Percentiles rank a stretch among this genome's conserved stretches.
These are phyloP conservation scores for Leptodactylus fallax DNA, from an alignment of 2,797 vertebrate species.

Conservation along the genomic window DNA sequence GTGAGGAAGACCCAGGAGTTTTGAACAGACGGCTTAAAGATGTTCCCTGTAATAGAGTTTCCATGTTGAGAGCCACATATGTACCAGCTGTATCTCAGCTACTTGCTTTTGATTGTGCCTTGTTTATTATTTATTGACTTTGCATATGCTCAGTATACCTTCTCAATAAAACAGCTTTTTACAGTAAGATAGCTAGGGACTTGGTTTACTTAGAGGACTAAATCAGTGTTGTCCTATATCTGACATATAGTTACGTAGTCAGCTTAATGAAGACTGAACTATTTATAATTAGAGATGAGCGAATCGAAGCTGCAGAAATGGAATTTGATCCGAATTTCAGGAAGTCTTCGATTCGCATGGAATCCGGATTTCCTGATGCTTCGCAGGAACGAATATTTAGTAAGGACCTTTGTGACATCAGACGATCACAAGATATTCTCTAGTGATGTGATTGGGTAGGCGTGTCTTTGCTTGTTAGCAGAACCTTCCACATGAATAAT, in stretches of 20 bases:
- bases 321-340: too few relatives aligned
- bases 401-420: too few relatives aligned
- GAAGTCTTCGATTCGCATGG: too few relatives aligned
- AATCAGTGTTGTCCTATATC: background rate
- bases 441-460: too few relatives aligned
- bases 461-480: too few relatives aligned
- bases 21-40: slow-evolving; percentile 43
- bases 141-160: slow-evolving; percentile 29
- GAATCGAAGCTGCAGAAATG: too few relatives aligned
- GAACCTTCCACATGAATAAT: too few relatives aligned
- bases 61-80: slow-evolving; percentile 54
- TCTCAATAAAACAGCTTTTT: slow-evolving; percentile 19
- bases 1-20: slow-evolving; percentile 46
- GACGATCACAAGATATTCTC: too few relatives aligned
- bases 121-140: slow-evolving; percentile 62
- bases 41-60: slow-evolving; percentile 57
- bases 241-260: too few relatives aligned
- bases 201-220: background rate
- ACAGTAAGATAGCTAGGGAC: slow-evolving; percentile 1
- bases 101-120: slow-evolving; percentile 43
- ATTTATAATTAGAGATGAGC: background rate
- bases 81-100: slow-evolving; percentile 42
- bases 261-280: background rate
- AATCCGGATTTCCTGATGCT: too few relatives aligned
- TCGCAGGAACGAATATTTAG: too few relatives aligned